phyloP scores from a whole-genome alignment of 2,113 vertebrate genomes.

The Apeltes quadracus region DNA sequence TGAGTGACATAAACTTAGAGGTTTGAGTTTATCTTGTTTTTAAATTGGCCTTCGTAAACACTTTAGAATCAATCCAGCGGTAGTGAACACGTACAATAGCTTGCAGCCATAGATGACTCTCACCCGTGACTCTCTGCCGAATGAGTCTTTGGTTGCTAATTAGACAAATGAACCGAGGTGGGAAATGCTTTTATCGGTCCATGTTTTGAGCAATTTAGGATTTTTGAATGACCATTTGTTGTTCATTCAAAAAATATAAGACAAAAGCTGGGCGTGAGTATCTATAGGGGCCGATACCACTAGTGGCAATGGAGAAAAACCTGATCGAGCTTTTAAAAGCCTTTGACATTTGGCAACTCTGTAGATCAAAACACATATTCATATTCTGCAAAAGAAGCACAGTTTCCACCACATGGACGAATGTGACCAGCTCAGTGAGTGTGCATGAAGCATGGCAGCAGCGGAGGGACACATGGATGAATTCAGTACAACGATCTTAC shows the following conservation, averaged over 20 bases:
- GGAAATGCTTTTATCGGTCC: neutral
- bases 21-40: too few relatives aligned
- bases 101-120: too few relatives aligned
- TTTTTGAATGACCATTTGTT: neutral
- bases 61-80: too few relatives aligned
- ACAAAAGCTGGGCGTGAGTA: neutral
- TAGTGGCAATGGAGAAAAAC: neutral
- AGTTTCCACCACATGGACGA: neutral
- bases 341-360: neutral
- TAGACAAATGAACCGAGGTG: neutral
- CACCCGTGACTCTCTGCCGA: neutral
- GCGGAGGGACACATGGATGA: slow-evolving; percentile 6
- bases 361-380: neutral
- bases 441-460: slow-evolving; percentile 3
- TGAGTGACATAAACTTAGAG: too few relatives aligned
- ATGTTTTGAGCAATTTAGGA: neutral
- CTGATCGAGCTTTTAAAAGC: neutral
- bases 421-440: neutral
- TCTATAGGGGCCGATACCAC: too few relatives aligned
- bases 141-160: neutral
- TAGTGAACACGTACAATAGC: too few relatives aligned
- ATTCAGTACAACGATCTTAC: neutral
- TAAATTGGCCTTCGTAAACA: too few relatives aligned
- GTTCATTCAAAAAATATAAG: neutral
- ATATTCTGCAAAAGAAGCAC: neutral